A percentile compares a stretch with the other conserved stretches of the same genome.
These are phyloP conservation scores for Cylas formicarius DNA, from an alignment of 1,140 invertebrate genomes.

Conservation along the genomic window DNA sequence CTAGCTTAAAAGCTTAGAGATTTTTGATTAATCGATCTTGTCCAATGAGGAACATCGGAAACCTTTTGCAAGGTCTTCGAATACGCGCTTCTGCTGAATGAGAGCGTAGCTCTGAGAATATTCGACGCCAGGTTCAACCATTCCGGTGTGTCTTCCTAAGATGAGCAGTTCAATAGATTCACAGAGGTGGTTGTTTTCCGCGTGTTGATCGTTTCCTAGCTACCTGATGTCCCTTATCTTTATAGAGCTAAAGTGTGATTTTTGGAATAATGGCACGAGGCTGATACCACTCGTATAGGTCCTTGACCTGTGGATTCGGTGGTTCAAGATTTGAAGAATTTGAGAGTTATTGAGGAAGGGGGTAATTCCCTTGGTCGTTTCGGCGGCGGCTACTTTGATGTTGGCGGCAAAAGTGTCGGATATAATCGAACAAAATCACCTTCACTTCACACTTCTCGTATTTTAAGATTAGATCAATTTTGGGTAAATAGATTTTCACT, in stretches of 20 bases:
- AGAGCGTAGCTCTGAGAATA: slow-evolving; percentile 45
- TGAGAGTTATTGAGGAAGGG: slow-evolving; percentile 70
- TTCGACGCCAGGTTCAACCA: slow-evolving; percentile 35
- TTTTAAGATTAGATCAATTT: too few relatives aligned
- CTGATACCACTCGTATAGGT: slow-evolving; percentile 58
- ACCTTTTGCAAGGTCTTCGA: slow-evolving; percentile 46
- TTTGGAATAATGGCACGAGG: slow-evolving; percentile 46
- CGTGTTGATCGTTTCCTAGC: slow-evolving; percentile 41
- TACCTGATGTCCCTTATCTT: too few relatives aligned
- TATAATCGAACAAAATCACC: slow-evolving; percentile 54
- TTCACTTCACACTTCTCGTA: too few relatives aligned
- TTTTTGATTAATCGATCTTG: slow-evolving; percentile 70
- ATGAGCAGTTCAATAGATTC: background rate
- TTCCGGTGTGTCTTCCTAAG: background rate
- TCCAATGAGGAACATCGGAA: slow-evolving; percentile 47
- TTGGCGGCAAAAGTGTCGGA: slow-evolving; percentile 80
- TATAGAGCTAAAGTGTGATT: too few relatives aligned
- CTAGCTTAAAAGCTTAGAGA: slow-evolving; percentile 60
- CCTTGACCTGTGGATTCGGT: slow-evolving; percentile 47
- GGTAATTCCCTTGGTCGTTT: slow-evolving; percentile 63
- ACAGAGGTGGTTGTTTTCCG: slow-evolving; percentile 5
- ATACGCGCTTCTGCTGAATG: slow-evolving; percentile 40
- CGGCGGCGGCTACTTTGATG: slow-evolving; percentile 68
- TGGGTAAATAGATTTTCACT: too few relatives aligned
- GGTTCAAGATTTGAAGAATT: slow-evolving; percentile 44